Percentiles rank a stretch among this genome's conserved stretches.
phyloP scores from a whole-genome alignment of 2,888 invertebrate species.

The Metopia argyrocephala region DNA sequence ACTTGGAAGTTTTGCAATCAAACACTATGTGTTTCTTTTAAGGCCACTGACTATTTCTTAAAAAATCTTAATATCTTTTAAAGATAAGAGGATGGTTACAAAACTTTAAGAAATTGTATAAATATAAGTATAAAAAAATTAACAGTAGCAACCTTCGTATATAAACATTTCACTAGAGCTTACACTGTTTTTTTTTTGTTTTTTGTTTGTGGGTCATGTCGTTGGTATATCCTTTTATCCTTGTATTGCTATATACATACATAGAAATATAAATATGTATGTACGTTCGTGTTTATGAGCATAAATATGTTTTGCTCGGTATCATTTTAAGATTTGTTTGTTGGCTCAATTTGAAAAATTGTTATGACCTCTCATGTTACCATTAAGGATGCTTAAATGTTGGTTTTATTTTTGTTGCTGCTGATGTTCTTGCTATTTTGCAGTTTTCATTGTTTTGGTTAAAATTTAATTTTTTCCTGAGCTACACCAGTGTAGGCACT shows the following conservation, averaged over 20 bases:
- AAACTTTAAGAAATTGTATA: background rate
- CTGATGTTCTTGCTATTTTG: background rate
- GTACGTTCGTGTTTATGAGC: background rate
- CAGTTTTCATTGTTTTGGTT: background rate
- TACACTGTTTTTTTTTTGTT: background rate
- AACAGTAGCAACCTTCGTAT: background rate
- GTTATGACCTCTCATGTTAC: conserved; percentile 51
- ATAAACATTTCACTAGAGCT: background rate
- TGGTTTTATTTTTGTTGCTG: conserved; percentile 13
- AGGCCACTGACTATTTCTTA: conserved; percentile 20
- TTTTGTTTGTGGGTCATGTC: background rate
- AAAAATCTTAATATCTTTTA: conserved; percentile 7
- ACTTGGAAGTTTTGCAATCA: background rate
- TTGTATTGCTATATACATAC: too few species aligned
- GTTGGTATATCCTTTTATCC: background rate
- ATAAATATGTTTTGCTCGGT: conserved; percentile 7
- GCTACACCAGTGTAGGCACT: too few species aligned
- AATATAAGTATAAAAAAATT: background rate
- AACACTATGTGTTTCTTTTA: conserved; percentile 18
- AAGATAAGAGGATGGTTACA: background rate
- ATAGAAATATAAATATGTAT: too few species aligned
- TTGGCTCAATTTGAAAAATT: conserved; percentile 62
- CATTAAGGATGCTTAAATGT: conserved; percentile 46
- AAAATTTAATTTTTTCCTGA: too few species aligned
- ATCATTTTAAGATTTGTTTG: conserved; percentile 59